Percentiles rank a stretch among this genome's conserved stretches.
phyloP scores from a whole-genome alignment of 2,113 vertebrate genomes.

The Isichthys henryi region DNA sequence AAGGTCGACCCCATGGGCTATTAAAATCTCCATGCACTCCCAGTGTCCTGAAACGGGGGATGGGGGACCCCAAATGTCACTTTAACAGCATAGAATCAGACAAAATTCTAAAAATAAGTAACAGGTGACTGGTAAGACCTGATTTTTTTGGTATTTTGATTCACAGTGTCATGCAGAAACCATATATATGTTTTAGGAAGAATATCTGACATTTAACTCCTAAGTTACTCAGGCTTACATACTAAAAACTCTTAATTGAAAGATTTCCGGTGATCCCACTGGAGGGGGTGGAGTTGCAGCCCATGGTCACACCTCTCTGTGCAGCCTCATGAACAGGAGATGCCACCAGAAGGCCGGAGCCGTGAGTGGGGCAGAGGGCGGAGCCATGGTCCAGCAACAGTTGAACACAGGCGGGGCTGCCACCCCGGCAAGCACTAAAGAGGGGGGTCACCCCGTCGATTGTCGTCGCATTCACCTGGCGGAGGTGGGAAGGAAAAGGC shows the following conservation, averaged over 20 bases:
- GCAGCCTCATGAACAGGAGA: slow-evolving; percentile 78
- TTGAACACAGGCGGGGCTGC: slow-evolving; percentile 69
- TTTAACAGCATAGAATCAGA: background rate
- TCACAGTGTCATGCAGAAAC: background rate
- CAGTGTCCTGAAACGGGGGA: slow-evolving; percentile 62
- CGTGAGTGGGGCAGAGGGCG: slow-evolving; percentile 43
- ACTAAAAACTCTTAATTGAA: background rate
- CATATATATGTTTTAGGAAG: background rate
- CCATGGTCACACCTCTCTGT: slow-evolving; percentile 64
- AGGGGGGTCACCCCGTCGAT: slow-evolving; percentile 76
- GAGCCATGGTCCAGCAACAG: slow-evolving; percentile 68
- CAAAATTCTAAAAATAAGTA: background rate
- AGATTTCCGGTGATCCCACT: background rate
- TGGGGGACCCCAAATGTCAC: background rate
- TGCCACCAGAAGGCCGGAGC: slow-evolving; percentile 40
- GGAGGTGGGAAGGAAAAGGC: background rate
- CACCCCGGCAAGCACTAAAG: slow-evolving; percentile 76
- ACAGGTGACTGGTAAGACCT: background rate
- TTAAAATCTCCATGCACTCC: slow-evolving; percentile 81
- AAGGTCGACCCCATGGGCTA: slow-evolving; percentile 66
- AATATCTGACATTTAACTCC: background rate
- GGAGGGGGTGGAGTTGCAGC: background rate
- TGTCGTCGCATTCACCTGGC: slow-evolving; percentile 67
- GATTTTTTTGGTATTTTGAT: background rate
- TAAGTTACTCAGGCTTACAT: background rate